Conservation (phyloP, 2,113 vertebrate genomes). For the Australoheros scitulus region DNA sequence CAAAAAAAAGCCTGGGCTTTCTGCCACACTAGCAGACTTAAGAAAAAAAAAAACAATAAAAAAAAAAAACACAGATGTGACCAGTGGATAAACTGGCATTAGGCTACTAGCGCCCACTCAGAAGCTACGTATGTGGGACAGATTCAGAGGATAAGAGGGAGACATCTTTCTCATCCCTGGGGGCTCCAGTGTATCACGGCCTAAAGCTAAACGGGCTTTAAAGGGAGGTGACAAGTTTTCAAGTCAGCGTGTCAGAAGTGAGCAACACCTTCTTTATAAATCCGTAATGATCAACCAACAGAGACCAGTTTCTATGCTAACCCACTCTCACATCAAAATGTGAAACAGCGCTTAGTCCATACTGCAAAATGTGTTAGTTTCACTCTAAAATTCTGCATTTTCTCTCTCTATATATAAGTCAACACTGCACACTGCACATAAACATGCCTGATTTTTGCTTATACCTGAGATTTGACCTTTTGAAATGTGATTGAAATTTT, state of each 20-base stretch:
- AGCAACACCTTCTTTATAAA: too few species aligned
- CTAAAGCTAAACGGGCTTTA: background rate
- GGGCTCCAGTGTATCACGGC: background rate
- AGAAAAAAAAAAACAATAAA: background rate
- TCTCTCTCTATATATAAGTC: background rate
- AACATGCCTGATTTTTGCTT: background rate
- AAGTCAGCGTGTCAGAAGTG: too few species aligned
- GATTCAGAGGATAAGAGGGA: constrained; percentile 45
- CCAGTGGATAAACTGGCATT: constrained; percentile 45
- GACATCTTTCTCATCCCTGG: constrained; percentile 23
- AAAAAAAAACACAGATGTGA: constrained; percentile 1
- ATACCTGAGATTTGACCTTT: background rate
- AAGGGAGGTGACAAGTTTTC: too few species aligned
- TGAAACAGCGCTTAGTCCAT: too few species aligned
- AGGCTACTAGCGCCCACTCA: constrained; percentile 50
- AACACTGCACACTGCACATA: background rate
- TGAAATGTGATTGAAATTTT: background rate
- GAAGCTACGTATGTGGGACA: constrained; percentile 41
- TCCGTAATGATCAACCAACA: too few species aligned
- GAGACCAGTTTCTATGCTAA: too few species aligned
- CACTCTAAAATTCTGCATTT: background rate
- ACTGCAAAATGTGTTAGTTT: background rate
- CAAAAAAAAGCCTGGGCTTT: constrained; percentile 26
- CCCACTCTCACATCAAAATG: too few species aligned
- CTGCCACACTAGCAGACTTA: constrained; percentile 16